Conservation (phyloP, 2,888 invertebrate species). For the Phytoseiulus persimilis region DNA sequence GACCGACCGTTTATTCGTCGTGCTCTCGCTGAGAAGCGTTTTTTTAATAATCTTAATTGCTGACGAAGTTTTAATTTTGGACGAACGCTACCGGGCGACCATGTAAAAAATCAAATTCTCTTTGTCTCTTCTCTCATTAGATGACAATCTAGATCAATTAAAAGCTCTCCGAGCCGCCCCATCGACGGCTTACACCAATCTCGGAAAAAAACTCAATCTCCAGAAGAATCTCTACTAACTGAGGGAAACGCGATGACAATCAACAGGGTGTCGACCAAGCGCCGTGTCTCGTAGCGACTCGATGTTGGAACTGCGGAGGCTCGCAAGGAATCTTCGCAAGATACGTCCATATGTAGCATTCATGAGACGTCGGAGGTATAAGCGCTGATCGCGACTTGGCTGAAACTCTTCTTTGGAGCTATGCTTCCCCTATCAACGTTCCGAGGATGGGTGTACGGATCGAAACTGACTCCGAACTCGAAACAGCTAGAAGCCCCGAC, state of each 20-base stretch:
- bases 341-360: no score
- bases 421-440: no score
- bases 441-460: no score
- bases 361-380: no score
- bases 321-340: no score
- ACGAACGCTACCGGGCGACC: neutral
- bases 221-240: neutral
- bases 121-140: neutral
- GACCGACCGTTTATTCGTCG: neutral
- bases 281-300: no score
- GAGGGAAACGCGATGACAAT: neutral
- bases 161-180: neutral
- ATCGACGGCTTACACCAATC: neutral
- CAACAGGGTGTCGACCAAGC: neutral
- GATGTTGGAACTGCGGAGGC: no score
- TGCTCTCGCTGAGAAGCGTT: neutral
- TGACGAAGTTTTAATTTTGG: neutral
- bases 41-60: slow-evolving; percentile 5
- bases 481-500: no score
- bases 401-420: no score
- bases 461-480: no score
- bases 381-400: no score
- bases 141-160: slow-evolving; percentile 5
- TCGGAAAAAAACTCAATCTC: neutral
- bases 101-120: neutral